Base-by-base conservation (phyloP, 2,113 vertebrate species). In the Rhadina sibilatrix region DNA sequence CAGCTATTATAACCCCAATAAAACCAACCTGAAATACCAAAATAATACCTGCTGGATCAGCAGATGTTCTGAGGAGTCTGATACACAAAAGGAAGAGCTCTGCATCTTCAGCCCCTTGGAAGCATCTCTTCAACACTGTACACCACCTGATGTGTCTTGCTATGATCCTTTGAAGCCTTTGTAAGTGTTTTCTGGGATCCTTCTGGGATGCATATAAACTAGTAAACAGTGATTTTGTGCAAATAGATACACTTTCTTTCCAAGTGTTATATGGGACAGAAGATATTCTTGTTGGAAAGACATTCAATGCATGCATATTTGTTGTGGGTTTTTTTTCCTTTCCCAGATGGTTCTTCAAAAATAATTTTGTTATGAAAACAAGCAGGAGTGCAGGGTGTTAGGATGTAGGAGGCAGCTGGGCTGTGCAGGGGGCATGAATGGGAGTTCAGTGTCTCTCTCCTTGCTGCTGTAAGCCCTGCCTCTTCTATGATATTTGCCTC, bases 121-220 rank as follows among this genome's bases (percentile, higher is more conserved):
- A 94, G 16, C 22, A 31, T 90, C 57, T 86, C 68, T 90, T 59
- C 50, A 71, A 42, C 79, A 33, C 37, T 42, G 15, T 11, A 12
- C 8, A 37, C n/a, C 11, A 60, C 64, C 21, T 72, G 60, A 81
- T 70, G 33, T 85, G 75, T 69, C 53, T 88, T 42, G 11, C 56
- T 83, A 0, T 44, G 65, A 89, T 87, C 56, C 69, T 96, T 92
- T 94, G 91, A 93, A 95, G 93, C 42, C 66, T 83, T 82, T 70
- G 27, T 83, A 81, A 50, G 42, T 88, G 25, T 93, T 91, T 57
- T 64, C 59, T 59, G 40, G 14, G 31, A 87, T 86, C 47, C 93
- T 93, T 93, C 52, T 61, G 71, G 84, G 95, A 83, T 78, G 64
- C 61, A 68, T 76, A 87, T 74, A 68, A 95, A 91, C 28, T 37